A percentile compares a stretch with the other conserved stretches of the same genome.
These are phyloP conservation scores for Apostichopus japonicus DNA, from an alignment of 35 echinoderm and acorn worm genomes.

Conservation along the genomic window DNA sequence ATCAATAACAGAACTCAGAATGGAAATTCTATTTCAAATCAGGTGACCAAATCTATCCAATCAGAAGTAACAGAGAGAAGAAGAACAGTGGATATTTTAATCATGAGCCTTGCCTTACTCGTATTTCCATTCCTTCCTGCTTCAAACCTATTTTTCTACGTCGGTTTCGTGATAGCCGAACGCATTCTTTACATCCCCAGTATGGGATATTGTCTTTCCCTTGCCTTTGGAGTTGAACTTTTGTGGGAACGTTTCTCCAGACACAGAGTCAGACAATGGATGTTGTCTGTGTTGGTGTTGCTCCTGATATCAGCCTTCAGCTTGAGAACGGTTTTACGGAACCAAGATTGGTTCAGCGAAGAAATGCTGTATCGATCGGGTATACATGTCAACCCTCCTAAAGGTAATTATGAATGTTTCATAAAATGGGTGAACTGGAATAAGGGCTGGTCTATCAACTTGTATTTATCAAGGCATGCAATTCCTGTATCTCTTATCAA, in stretches of 20 bases:
- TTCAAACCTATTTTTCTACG: constrained; percentile 93
- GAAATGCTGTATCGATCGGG: constrained; percentile 87
- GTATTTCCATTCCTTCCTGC: constrained; percentile 90
- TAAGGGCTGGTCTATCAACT: no score
- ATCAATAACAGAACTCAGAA: background rate
- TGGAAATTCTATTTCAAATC: constrained; percentile 4
- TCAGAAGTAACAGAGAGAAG: background rate
- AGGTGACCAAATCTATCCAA: background rate
- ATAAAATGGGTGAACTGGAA: no score
- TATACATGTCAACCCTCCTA: constrained; percentile 87
- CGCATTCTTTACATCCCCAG: constrained; percentile 97
- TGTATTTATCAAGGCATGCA: no score
- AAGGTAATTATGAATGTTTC: constrained; percentile 67
- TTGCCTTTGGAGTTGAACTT: constrained; percentile 32
- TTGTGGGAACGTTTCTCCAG: constrained; percentile 6
- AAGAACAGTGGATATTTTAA: constrained; percentile 63
- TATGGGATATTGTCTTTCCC: constrained; percentile 81
- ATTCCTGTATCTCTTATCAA: no score
- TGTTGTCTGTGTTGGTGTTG: background rate
- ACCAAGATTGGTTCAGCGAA: constrained; percentile 91
- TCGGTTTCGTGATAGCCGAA: constrained; percentile 93
- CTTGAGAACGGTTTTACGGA: constrained; percentile 81
- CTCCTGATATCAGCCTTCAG: constrained; percentile 36
- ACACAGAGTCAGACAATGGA: background rate
- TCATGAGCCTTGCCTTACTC: constrained; percentile 75